These are phyloP conservation scores for Microctenopoma lineatum DNA, from an alignment of 2,797 vertebrate species.

Conservation along the genomic window DNA sequence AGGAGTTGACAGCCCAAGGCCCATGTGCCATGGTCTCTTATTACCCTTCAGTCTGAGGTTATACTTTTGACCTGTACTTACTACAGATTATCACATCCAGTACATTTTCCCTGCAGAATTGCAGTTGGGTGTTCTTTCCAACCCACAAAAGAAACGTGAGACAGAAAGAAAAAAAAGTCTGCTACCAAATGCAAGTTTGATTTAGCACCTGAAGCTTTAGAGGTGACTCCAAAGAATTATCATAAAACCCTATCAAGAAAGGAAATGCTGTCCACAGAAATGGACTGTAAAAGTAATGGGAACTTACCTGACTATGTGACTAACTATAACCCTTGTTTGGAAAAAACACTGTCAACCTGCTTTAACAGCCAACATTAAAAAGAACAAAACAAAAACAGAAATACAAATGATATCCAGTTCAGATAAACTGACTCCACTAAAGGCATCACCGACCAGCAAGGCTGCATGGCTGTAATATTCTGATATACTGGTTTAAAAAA, in stretches of 20 bases:
- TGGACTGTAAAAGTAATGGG: slow-evolving; percentile 60
- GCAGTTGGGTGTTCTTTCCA: slow-evolving; percentile 69
- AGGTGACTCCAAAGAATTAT: slow-evolving; percentile 45
- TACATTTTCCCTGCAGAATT: slow-evolving; percentile 80
- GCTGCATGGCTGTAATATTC: slow-evolving; percentile 72
- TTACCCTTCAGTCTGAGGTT: slow-evolving; percentile 74
- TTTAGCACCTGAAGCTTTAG: slow-evolving; percentile 72
- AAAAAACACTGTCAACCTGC: slow-evolving; percentile 58
- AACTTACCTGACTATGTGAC: slow-evolving; percentile 31
- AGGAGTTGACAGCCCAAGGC: slow-evolving; percentile 74
- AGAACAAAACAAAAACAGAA: slow-evolving; percentile 78
- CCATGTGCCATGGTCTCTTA: slow-evolving; percentile 76
- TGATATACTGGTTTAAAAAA: slow-evolving; percentile 17
- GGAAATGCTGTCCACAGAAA: slow-evolving; percentile 69
- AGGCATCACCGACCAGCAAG: slow-evolving; percentile 75
- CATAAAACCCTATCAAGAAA: slow-evolving; percentile 39
- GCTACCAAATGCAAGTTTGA: slow-evolving; percentile 70
- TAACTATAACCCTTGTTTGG: slow-evolving; percentile 43
- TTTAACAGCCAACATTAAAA: slow-evolving; percentile 79
- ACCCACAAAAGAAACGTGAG: slow-evolving; percentile 47
- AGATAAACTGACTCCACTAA: slow-evolving; percentile 65
- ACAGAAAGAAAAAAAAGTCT: slow-evolving; percentile 20
- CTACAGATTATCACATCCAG: slow-evolving; percentile 66
- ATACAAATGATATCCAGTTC: slow-evolving; percentile 79
- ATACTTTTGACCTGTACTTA: slow-evolving; percentile 67